Conservation (phyloP, 2,113 vertebrate species). For the Gasterosteus nipponicus region DNA sequence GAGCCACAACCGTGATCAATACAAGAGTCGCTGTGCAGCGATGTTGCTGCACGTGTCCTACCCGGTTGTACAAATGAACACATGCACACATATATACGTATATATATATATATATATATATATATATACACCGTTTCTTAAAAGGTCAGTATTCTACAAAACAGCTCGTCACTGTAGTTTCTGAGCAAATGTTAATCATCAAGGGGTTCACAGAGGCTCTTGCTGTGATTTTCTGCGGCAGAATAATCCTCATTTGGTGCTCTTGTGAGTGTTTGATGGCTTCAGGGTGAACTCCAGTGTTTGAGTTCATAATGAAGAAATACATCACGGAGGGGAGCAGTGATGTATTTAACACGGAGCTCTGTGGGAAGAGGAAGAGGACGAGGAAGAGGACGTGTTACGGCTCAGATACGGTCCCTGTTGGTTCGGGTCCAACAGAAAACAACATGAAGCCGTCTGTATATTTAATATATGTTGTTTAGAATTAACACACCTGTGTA, state of each 20-base stretch:
- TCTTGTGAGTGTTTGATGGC: not conserved
- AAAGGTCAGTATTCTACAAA: no score
- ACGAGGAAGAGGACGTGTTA: not conserved
- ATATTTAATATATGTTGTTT: not conserved
- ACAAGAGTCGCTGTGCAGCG: not conserved
- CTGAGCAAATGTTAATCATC: not conserved
- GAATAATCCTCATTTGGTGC: not conserved
- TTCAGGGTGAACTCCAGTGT: not conserved
- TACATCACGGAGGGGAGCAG: not conserved
- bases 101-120: no score
- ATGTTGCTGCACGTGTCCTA: not conserved
- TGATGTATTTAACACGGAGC: conserved; percentile 4
- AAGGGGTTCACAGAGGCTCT: not conserved
- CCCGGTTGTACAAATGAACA: not conserved
- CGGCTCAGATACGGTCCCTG: not conserved
- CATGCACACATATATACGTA: not conserved
- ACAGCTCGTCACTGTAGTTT: not conserved
- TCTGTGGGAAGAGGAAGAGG: not conserved
- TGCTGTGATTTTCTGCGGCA: not conserved
- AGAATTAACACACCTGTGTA: not conserved
- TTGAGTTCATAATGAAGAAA: not conserved
- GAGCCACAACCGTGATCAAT: not conserved
- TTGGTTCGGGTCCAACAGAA: not conserved
- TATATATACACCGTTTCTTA: no score
- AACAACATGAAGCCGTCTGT: not conserved